These are phyloP conservation scores for Adelognathus sp. DNA, from an alignment of 2,888 invertebrate genomes.

Conservation along the genomic window DNA sequence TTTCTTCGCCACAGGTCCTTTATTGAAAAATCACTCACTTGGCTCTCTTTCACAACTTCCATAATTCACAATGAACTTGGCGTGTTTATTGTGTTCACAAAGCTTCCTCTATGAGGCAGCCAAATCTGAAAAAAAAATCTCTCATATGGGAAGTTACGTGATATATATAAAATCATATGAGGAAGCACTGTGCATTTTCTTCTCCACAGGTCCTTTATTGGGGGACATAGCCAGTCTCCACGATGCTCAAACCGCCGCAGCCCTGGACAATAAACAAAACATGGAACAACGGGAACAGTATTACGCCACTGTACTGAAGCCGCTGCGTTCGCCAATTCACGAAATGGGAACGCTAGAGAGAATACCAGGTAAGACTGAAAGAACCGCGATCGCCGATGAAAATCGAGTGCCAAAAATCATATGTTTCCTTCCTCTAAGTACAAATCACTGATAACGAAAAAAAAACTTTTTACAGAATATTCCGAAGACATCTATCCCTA, in stretches of 20 bases:
- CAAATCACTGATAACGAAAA: slow-evolving; percentile 34
- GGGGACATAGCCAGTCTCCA: slow-evolving; percentile 79
- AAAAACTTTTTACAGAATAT: slow-evolving; percentile 85
- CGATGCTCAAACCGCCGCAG: slow-evolving; percentile 79
- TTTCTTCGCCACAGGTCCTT: too few species aligned
- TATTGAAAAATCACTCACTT: too few species aligned
- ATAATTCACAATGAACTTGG: too few species aligned
- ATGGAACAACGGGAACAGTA: slow-evolving; percentile 80
- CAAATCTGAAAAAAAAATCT: too few species aligned
- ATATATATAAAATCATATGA: too few species aligned
- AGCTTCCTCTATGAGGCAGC: too few species aligned
- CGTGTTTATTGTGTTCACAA: too few species aligned
- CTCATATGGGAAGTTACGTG: too few species aligned
- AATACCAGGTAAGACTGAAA: slow-evolving; percentile 76
- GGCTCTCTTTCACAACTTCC: too few species aligned
- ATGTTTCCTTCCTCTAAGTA: not conserved
- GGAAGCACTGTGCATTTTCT: too few species aligned
- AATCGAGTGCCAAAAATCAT: not conserved
- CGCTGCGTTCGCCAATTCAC: slow-evolving; percentile 80
- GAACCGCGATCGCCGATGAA: not conserved
- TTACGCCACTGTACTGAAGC: slow-evolving; percentile 79
- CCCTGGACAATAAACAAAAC: slow-evolving; percentile 80
- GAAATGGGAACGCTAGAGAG: slow-evolving; percentile 81
- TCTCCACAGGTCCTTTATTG: slow-evolving; percentile 82
- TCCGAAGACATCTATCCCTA: slow-evolving; percentile 97